Base-by-base conservation (phyloP, 2,888 invertebrate species). In the Mystacides longicornis region DNA sequence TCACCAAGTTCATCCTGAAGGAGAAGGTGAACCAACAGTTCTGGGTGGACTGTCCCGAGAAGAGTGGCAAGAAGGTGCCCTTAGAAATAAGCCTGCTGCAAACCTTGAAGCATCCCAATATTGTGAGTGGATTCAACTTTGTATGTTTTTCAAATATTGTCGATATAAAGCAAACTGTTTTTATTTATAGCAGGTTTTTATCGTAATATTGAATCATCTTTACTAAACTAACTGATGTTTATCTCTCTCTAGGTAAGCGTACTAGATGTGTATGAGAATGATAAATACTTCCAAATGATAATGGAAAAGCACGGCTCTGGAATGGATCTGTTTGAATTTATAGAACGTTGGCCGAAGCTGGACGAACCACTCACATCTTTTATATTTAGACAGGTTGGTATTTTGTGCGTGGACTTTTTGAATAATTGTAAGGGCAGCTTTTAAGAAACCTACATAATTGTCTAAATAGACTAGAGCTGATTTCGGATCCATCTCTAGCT, bases 301-400 rank as follows among this genome's bases (percentile, higher is more conserved):
- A 88, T 88, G 87, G 85, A 86, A 67, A 85, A 85, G 63, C 85
- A 86, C 66, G 86, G 86, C 23, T 80, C 80, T 9, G 86, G 86
- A 1, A 86, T 87, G 83, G 87, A 88, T 66, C 70, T 87, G 58
- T 87, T 87, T 69, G 87, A 87, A 68, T 88, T 88, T 66, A 86
- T 88, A 47, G 87, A 87, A 63, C 74, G 85, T 0, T 73, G 81
- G 27, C 85, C 85, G 3, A 66, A 77, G 21, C 73, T 87, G 54
- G 85, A 86, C 65, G 87, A 87, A 65, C 76, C 80, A 1, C 70
- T 88, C 23, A 79, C 81, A 3, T 82, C 83, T 65, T 83, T 82
- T 64, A 85, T 87, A 53, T 87, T 87, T 65, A 74, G 85, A 72
- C 87, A 86, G 80, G 84, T 83, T 58, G 21, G 31, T 31, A 31